These are phyloP conservation scores for Pipistrellus pygmaeus DNA, from an alignment of 2,797 vertebrate genomes.

Conservation along the genomic window DNA sequence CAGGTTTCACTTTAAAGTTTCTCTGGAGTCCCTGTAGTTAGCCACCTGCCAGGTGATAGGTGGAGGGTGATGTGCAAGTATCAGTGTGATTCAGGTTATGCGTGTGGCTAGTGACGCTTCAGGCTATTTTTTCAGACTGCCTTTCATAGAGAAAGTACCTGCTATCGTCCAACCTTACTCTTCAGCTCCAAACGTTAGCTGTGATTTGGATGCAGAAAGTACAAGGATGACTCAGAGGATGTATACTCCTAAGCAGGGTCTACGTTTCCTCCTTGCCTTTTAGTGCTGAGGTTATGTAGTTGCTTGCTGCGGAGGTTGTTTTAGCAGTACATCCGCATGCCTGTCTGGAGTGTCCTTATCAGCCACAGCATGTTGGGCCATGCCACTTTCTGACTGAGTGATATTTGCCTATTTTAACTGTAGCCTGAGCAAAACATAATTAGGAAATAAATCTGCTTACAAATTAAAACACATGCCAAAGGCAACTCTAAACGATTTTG, in stretches of 20 bases:
- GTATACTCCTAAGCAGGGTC: background rate
- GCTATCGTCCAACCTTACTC: background rate
- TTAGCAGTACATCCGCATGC: background rate
- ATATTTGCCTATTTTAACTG: slow-evolving; percentile 46
- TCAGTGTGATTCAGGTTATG: background rate
- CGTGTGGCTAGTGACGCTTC: background rate
- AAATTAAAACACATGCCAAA: slow-evolving; percentile 20
- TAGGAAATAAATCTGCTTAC: slow-evolving; percentile 21
- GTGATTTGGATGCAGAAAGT: background rate
- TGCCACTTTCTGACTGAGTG: background rate
- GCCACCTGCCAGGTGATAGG: background rate
- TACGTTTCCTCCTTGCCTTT: background rate
- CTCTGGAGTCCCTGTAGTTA: background rate
- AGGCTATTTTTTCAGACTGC: background rate
- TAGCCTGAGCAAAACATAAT: slow-evolving; percentile 36
- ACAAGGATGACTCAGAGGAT: background rate
- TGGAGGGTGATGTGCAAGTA: background rate
- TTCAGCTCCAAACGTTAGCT: background rate
- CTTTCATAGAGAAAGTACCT: background rate
- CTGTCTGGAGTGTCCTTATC: background rate
- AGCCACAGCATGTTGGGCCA: background rate
- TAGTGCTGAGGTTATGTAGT: background rate
- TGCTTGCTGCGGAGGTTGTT: background rate
- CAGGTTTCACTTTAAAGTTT: background rate
- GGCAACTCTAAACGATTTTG: slow-evolving; percentile 54